phyloP scores from a whole-genome alignment of 2,888 invertebrate genomes.

The Clistopyga incitator region DNA sequence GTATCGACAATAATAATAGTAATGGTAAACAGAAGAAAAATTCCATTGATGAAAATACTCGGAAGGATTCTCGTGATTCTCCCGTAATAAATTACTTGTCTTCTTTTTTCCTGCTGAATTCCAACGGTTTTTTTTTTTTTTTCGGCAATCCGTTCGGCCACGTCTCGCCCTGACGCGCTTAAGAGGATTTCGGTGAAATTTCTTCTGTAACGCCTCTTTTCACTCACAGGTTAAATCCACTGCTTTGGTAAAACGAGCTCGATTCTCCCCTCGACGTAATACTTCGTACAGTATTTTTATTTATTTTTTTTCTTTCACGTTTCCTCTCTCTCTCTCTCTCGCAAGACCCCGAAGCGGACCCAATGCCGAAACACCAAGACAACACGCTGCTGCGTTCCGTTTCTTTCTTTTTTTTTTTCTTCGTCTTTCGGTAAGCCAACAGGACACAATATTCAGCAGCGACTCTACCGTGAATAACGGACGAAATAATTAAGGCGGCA shows the following conservation, averaged over 20 bases:
- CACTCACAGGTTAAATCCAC: slow-evolving; percentile 40
- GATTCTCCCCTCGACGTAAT: slow-evolving; percentile 27
- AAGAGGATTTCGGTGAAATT: slow-evolving; percentile 21
- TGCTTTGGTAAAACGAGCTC: slow-evolving; percentile 18
- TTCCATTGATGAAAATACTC: background rate
- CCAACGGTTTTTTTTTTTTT: slow-evolving; percentile 10
- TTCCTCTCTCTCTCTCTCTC: slow-evolving; percentile 40
- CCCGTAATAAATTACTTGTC: background rate
- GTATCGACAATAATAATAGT: background rate
- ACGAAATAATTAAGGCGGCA: slow-evolving; percentile 61
- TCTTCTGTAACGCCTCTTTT: background rate
- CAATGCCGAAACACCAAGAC: slow-evolving; percentile 21
- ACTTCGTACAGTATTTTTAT: slow-evolving; percentile 7
- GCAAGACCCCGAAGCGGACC: slow-evolving; percentile 4
- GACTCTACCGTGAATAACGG: slow-evolving; percentile 59
- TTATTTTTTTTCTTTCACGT: slow-evolving; percentile 44
- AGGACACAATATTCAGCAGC: slow-evolving; percentile 3
- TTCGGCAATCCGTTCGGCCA: background rate
- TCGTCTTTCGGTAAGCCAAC: slow-evolving; percentile 3
- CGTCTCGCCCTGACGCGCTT: slow-evolving; percentile 8
- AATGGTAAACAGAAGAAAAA: background rate
- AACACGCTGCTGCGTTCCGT: slow-evolving; percentile 19
- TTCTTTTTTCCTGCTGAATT: slow-evolving; percentile 2
- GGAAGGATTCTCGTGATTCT: background rate
- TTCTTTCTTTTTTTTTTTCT: slow-evolving; percentile 9